Evolutionary conservation across 2,113 vertebrate species (phyloP).

Genomic region (Melanocharis versteri): DNA sequence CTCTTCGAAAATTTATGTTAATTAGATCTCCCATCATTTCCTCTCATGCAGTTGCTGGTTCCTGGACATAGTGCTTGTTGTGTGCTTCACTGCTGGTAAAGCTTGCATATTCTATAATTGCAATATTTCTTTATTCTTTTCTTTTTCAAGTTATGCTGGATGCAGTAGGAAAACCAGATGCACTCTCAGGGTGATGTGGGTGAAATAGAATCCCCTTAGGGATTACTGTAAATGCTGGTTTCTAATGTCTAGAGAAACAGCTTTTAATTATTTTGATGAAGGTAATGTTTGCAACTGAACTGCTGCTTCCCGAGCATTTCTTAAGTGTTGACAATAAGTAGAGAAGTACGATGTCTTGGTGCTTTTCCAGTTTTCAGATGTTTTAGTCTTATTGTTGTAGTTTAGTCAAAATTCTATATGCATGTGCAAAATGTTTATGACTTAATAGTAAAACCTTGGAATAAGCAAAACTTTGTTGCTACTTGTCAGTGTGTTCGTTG

Average conservation of each 20-base stretch:
- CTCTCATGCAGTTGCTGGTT: neutral
- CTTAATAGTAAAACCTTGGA: neutral
- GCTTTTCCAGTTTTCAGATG: neutral
- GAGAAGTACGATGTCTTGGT: neutral
- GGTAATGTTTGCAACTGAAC: neutral
- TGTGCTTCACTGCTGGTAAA: neutral
- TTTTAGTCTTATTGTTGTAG: neutral
- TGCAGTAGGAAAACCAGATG: neutral
- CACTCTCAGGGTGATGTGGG: neutral
- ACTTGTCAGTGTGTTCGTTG: neutral
- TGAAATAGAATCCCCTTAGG: neutral
- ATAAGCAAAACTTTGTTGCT: neutral
- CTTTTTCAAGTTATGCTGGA: neutral
- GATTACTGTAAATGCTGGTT: neutral
- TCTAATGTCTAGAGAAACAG: neutral
- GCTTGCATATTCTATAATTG: neutral
- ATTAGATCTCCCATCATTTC: neutral
- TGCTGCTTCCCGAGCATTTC: neutral
- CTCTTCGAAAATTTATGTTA: neutral
- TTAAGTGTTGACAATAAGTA: neutral
- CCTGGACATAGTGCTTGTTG: neutral
- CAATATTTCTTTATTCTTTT: neutral
- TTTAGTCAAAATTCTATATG: neutral
- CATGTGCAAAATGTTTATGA: neutral
- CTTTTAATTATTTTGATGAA: neutral